These are phyloP conservation scores for Poicephalus meyeri DNA, from an alignment of 2,113 vertebrate genomes.

Conservation along the genomic window DNA sequence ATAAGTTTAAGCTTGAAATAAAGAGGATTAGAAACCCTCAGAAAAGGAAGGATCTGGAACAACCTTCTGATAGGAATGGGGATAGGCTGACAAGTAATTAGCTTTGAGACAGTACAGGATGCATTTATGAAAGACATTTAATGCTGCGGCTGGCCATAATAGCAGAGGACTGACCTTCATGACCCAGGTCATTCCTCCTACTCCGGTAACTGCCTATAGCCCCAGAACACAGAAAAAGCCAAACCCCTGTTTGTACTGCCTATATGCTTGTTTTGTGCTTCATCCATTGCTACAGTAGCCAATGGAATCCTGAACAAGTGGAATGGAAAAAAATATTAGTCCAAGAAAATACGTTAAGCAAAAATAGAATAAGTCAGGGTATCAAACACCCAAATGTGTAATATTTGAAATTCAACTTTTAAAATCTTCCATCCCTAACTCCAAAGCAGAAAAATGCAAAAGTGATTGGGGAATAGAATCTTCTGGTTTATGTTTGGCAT, in stretches of 20 bases:
- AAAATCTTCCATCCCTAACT: not conserved
- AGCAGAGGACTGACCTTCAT: constrained; percentile 12
- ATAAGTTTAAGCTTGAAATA: not conserved
- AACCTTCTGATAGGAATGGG: not conserved
- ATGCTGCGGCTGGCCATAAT: constrained; percentile 18
- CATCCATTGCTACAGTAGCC: not conserved
- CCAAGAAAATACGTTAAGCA: not conserved
- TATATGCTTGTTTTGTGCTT: not conserved
- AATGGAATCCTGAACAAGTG: not conserved
- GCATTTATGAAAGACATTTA: constrained; percentile 21
- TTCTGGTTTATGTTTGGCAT: constrained; percentile 16
- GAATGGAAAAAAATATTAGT: not conserved
- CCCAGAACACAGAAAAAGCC: not conserved
- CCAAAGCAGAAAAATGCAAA: not conserved
- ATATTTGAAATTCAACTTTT: not conserved
- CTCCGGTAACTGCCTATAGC: not conserved
- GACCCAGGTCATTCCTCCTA: constrained; percentile 18
- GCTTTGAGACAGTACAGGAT: constrained; percentile 6
- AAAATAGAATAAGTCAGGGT: not conserved
- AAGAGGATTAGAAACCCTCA: not conserved
- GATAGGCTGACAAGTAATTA: constrained; percentile 1
- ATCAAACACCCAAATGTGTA: not conserved
- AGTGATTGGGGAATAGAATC: not conserved
- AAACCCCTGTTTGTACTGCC: not conserved
- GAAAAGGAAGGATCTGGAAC: not conserved